These are phyloP conservation scores for Schizotus pectinicornis DNA, from an alignment of 2,888 invertebrate genomes.

Conservation along the genomic window DNA sequence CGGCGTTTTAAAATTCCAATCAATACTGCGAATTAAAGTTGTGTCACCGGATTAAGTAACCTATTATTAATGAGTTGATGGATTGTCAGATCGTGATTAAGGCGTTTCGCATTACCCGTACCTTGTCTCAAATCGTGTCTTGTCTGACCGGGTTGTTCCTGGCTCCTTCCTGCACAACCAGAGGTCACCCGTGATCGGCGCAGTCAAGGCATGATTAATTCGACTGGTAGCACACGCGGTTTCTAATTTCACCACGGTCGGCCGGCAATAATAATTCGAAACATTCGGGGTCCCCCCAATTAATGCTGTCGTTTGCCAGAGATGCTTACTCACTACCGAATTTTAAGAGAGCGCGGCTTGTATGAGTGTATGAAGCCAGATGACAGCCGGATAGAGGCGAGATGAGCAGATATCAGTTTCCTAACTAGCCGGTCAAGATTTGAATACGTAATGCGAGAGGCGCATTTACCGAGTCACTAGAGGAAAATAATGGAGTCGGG, in stretches of 20 bases:
- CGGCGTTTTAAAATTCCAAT: slow-evolving; percentile 41
- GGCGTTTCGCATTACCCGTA: slow-evolving; percentile 35
- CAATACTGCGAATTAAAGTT: slow-evolving; percentile 49
- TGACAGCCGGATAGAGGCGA: slow-evolving; percentile 36
- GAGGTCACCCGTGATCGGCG: slow-evolving; percentile 38
- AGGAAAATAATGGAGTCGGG: slow-evolving; percentile 11
- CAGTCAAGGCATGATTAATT: slow-evolving; percentile 36
- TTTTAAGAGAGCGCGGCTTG: slow-evolving; percentile 36
- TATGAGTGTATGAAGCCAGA: slow-evolving; percentile 42
- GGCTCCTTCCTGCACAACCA: slow-evolving; percentile 40
- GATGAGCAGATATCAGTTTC: slow-evolving; percentile 39
- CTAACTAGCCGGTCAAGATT: slow-evolving; percentile 41
- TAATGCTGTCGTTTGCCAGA: slow-evolving; percentile 14
- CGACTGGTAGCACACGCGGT: slow-evolving; percentile 29
- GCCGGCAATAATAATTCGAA: slow-evolving; percentile 13
- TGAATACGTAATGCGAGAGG: slow-evolving; percentile 39
- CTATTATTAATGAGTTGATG: slow-evolving; percentile 53
- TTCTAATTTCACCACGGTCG: slow-evolving; percentile 31
- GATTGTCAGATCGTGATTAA: slow-evolving; percentile 46
- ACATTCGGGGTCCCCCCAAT: slow-evolving; percentile 7
- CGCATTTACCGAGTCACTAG: not conserved
- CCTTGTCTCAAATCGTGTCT: slow-evolving; percentile 33
- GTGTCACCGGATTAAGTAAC: slow-evolving; percentile 52
- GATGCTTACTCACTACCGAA: slow-evolving; percentile 22
- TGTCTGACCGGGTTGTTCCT: slow-evolving; percentile 44